These are phyloP conservation scores for Varanus komodoensis DNA, from an alignment of 2,113 vertebrate species.

Conservation along the genomic window DNA sequence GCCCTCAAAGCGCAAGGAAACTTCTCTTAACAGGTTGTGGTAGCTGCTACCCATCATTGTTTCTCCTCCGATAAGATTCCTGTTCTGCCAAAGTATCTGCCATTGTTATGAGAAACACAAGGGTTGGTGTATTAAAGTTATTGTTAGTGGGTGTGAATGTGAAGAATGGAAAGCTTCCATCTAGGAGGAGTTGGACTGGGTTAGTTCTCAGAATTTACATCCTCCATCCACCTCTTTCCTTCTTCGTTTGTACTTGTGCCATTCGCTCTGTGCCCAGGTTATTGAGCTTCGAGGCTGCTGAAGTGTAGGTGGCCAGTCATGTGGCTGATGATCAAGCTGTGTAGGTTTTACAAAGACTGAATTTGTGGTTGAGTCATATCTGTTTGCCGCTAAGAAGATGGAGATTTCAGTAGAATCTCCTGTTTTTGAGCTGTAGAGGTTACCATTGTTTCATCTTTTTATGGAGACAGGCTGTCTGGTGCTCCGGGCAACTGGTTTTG, in stretches of 20 bases:
- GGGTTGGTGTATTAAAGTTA: not conserved
- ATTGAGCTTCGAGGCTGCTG: not conserved
- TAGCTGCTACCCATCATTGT: no score
- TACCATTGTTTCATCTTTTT: not conserved
- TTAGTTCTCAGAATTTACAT: not conserved
- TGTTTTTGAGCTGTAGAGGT: not conserved
- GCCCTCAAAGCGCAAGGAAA: no score
- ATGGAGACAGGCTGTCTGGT: not conserved
- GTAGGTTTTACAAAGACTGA: slow-evolving; percentile 8
- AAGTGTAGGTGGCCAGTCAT: slow-evolving; percentile 10
- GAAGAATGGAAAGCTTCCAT: not conserved
- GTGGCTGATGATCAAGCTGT: slow-evolving; percentile 5
- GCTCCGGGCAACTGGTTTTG: not conserved
- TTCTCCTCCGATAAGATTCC: not conserved
- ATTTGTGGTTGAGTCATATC: slow-evolving; percentile 10
- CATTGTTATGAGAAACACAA: not conserved
- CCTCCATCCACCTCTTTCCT: not conserved
- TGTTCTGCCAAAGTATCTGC: not conserved
- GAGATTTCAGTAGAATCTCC: not conserved
- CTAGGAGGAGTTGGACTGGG: not conserved
- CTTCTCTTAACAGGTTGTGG: no score
- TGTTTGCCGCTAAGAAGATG: not conserved
- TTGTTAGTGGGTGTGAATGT: not conserved
- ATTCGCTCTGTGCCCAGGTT: not conserved
- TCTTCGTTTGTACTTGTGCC: not conserved